These are phyloP conservation scores for Tipula confusa DNA, from an alignment of 2,888 invertebrate genomes.

Conservation along the genomic window DNA sequence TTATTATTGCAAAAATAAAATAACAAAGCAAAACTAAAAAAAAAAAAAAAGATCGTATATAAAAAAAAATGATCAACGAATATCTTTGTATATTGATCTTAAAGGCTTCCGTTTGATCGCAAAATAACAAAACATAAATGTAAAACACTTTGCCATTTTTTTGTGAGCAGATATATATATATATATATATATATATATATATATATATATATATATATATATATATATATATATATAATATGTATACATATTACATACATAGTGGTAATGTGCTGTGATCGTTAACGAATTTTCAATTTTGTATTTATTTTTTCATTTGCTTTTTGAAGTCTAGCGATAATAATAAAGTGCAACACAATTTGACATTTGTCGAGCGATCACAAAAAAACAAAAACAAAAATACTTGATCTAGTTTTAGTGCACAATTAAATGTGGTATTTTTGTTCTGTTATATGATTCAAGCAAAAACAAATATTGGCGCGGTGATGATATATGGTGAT, in stretches of 20 bases:
- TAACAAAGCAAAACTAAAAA: conserved; percentile 5
- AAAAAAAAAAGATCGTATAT: not conserved
- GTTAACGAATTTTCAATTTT: not conserved
- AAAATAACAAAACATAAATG: conserved; percentile 25
- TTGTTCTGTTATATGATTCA: no score
- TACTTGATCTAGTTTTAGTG: not conserved
- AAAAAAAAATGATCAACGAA: conserved; percentile 9
- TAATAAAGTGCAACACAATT: not conserved
- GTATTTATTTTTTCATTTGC: not conserved
- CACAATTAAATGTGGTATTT: not conserved
- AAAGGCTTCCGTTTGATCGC: conserved; percentile 25
- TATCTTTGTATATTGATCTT: conserved; percentile 20
- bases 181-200: not conserved
- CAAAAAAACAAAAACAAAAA: not conserved
- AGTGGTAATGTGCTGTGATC: not conserved
- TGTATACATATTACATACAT: not conserved
- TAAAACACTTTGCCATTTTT: conserved; percentile 14
- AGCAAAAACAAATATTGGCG: no score
- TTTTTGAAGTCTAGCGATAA: not conserved
- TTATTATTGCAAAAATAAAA: conserved; percentile 27
- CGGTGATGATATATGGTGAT: not conserved
- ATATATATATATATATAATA: not conserved
- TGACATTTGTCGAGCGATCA: not conserved
- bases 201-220: not conserved
- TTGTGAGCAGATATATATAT: not conserved